Percentiles rank a stretch among this genome's conserved stretches.
Evolutionary conservation across 2,797 vertebrate genomes (phyloP).

Genomic region (Cryptoblepharus egeriae): DNA sequence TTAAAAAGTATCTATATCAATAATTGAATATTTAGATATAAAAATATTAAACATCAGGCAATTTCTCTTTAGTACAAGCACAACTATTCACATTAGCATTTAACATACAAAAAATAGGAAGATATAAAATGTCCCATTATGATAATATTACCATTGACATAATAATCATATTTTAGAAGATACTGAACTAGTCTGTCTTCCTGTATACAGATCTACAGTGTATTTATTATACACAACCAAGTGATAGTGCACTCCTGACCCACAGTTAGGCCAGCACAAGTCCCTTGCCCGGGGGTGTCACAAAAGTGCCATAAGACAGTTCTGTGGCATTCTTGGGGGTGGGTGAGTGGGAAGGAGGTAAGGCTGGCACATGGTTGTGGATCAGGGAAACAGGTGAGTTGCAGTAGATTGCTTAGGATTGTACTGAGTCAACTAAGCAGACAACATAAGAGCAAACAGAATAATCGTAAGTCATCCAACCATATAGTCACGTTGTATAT

Average conservation of each 20-base stretch:
- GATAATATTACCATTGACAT: background rate
- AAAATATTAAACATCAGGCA: background rate
- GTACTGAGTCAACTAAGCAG: background rate
- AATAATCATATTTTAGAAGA: background rate
- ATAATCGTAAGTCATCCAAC: background rate
- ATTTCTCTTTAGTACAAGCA: background rate
- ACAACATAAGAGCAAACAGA: background rate
- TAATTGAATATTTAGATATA: background rate
- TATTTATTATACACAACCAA: background rate
- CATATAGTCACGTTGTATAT: background rate
- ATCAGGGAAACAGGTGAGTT: too few relatives aligned
- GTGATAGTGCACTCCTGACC: too few relatives aligned
- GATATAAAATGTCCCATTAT: background rate
- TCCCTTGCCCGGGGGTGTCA: too few relatives aligned
- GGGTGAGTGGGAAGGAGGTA: too few relatives aligned
- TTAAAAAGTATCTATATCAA: background rate
- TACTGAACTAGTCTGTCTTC: background rate
- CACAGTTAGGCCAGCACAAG: too few relatives aligned
- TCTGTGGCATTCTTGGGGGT: too few relatives aligned
- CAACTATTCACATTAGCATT: background rate
- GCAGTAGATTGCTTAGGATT: too few relatives aligned
- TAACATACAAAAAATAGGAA: constrained; percentile 4
- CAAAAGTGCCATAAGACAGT: too few relatives aligned
- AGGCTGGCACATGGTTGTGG: too few relatives aligned
- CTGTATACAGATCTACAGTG: background rate